These are phyloP conservation scores for Puntigrus tetrazona DNA, from an alignment of 2,113 vertebrate genomes.

Conservation along the genomic window DNA sequence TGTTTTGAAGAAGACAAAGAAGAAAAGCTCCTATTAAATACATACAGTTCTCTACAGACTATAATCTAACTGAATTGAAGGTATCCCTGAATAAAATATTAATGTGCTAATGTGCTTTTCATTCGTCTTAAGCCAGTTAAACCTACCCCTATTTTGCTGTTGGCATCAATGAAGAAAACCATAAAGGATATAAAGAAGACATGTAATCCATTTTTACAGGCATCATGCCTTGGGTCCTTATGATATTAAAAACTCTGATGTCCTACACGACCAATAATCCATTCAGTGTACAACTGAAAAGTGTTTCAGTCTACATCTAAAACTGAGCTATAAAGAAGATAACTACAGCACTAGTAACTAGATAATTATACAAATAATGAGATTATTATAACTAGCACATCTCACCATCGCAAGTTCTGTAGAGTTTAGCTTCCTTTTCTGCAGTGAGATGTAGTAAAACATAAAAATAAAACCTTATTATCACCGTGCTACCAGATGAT, in stretches of 20 bases:
- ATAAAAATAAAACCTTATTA: conserved; percentile 8
- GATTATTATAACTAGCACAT: background rate
- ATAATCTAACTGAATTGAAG: background rate
- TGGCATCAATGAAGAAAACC: background rate
- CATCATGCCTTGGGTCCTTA: background rate
- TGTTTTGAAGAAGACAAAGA: background rate
- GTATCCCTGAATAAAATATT: background rate
- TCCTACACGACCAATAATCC: background rate
- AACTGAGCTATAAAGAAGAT: background rate
- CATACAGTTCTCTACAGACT: background rate
- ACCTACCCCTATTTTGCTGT: background rate
- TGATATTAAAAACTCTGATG: background rate
- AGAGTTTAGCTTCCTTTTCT: conserved; percentile 62
- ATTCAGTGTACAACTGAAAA: background rate
- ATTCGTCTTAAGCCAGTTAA: background rate
- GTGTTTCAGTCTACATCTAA: conserved; percentile 9
- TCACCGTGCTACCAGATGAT: background rate
- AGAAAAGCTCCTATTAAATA: background rate
- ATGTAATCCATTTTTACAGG: background rate
- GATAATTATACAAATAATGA: background rate
- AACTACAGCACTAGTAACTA: background rate
- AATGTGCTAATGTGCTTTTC: background rate
- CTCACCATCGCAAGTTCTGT: conserved; percentile 48
- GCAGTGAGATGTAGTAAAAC: conserved; percentile 38
- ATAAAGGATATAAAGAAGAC: background rate